phyloP scores from a whole-genome alignment of 2,113 vertebrate genomes.

The Urocolius indicus region DNA sequence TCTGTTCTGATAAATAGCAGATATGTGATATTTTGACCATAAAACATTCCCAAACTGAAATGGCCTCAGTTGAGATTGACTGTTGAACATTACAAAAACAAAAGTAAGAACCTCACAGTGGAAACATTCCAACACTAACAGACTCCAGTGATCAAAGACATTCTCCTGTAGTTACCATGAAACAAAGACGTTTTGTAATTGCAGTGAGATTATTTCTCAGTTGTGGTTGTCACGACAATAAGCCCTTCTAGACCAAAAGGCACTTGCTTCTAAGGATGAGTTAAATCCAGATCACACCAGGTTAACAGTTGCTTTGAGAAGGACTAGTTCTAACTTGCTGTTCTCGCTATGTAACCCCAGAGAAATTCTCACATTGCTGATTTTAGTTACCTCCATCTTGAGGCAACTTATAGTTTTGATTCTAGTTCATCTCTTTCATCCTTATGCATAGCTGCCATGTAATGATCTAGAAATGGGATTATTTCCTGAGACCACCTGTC shows the following conservation, averaged over 20 bases:
- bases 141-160: constrained; percentile 81
- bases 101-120: constrained; percentile 76
- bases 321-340: constrained; percentile 21
- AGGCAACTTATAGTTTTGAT: background rate
- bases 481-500: constrained; percentile 75
- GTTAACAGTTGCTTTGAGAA: constrained; percentile 6
- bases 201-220: constrained; percentile 72
- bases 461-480: constrained; percentile 72
- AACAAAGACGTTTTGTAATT: constrained; percentile 75
- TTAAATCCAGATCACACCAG: constrained; percentile 60
- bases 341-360: constrained; percentile 16
- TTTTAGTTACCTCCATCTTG: constrained; percentile 2
- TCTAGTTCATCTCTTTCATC: constrained; percentile 41
- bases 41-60: constrained; percentile 71
- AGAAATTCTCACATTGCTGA: background rate
- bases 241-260: constrained; percentile 83
- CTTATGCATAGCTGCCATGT: constrained; percentile 72
- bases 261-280: constrained; percentile 82
- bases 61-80: constrained; percentile 70
- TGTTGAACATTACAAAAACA: constrained; percentile 70
- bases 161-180: constrained; percentile 73
- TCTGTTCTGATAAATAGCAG: constrained; percentile 74
- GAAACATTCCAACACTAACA: constrained; percentile 77
- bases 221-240: constrained; percentile 78
- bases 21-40: constrained; percentile 73